phyloP scores from a whole-genome alignment of 2,113 vertebrate species.

The Passer domesticus region DNA sequence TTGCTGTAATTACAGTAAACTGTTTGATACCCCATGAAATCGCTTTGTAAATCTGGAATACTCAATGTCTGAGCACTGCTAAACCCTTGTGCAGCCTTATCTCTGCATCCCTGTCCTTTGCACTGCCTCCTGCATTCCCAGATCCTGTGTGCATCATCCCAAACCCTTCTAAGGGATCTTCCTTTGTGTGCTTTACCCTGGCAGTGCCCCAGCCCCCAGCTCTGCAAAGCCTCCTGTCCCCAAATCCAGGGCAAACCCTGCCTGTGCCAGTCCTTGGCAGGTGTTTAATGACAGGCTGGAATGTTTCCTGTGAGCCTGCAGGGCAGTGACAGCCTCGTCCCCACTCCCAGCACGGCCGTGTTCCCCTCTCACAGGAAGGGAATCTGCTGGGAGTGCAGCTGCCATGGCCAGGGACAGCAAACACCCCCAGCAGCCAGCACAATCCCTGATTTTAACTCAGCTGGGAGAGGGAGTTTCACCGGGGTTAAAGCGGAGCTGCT shows the following conservation, averaged over 20 bases:
- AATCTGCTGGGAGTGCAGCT: not conserved
- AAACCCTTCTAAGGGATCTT: not conserved
- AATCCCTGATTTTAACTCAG: accelerated
- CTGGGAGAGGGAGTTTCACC: accelerated
- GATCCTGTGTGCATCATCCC: not conserved
- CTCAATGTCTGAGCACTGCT: not conserved
- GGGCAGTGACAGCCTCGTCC: not conserved
- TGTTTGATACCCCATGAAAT: not conserved
- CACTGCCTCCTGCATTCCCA: not conserved
- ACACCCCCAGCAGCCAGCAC: accelerated
- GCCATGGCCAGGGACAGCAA: not conserved
- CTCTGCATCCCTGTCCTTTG: not conserved
- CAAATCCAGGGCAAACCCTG: not conserved
- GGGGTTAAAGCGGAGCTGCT: not conserved
- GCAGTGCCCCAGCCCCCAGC: not conserved
- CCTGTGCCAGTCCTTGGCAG: accelerated
- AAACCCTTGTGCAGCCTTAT: not conserved
- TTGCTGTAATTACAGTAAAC: not conserved
- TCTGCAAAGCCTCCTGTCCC: not conserved
- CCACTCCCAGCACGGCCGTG: not conserved
- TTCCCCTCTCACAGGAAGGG: not conserved
- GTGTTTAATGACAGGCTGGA: accelerated
- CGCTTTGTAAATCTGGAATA: accelerated
- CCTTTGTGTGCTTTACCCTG: not conserved
- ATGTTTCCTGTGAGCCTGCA: not conserved